phyloP scores from a whole-genome alignment of 2,888 invertebrate genomes.

The Metalampra italica region DNA sequence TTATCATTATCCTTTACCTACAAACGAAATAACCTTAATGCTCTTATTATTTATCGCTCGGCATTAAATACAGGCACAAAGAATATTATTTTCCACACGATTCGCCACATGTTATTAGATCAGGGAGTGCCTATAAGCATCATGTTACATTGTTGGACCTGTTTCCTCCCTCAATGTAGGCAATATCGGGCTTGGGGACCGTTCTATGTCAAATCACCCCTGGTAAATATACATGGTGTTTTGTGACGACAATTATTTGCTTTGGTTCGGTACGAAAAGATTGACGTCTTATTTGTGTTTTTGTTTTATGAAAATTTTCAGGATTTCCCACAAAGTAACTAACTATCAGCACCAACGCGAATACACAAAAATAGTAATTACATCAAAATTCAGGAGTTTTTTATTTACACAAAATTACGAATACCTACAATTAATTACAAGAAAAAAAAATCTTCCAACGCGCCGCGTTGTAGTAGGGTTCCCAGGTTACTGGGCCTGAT shows the following conservation, averaged over 20 bases:
- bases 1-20: background rate
- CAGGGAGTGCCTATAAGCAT: conserved; percentile 31
- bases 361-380: too few relatives aligned
- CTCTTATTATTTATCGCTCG: conserved; percentile 31
- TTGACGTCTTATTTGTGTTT: too few relatives aligned
- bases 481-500: too few relatives aligned
- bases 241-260: background rate
- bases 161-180: conserved; percentile 19
- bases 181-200: conserved; percentile 28
- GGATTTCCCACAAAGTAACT: too few relatives aligned
- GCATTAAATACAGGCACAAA: conserved; percentile 4
- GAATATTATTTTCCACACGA: conserved; percentile 46
- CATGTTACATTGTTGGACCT: conserved; percentile 35
- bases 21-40: conserved; percentile 29
- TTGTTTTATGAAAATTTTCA: too few relatives aligned
- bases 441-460: too few relatives aligned
- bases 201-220: conserved; percentile 36
- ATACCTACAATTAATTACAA: too few relatives aligned
- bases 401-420: too few relatives aligned
- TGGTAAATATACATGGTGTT: conserved; percentile 21
- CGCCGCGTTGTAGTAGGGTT: too few relatives aligned
- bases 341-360: too few relatives aligned
- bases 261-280: background rate
- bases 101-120: conserved; percentile 50
- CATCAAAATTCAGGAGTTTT: too few relatives aligned